Conservation (phyloP, 2,888 invertebrate genomes). For the Chaitophorus viminalis region DNA sequence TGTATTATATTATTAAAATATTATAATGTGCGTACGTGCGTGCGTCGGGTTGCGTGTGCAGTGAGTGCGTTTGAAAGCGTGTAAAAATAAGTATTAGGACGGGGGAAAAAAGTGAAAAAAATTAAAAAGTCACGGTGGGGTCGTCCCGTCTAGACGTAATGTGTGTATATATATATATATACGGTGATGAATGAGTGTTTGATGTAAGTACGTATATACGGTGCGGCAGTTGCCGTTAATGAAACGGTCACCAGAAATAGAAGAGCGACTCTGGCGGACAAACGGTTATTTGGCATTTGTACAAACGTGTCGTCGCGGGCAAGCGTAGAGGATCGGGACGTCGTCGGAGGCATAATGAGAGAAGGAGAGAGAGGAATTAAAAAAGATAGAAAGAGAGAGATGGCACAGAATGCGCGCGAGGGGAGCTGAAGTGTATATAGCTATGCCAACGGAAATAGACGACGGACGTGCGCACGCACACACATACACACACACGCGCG, state of each 20-base stretch:
- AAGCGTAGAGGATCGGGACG: no score
- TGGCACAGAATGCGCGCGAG: neutral
- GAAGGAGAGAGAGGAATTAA: neutral
- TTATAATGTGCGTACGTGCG: neutral
- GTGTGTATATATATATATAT: neutral
- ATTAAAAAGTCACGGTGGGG: slow-evolving; percentile 58
- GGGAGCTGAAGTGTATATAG: neutral
- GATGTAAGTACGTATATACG: neutral
- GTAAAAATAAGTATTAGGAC: slow-evolving; percentile 49
- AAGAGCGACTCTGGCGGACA: slow-evolving; percentile 37
- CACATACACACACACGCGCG: no score
- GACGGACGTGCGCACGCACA: neutral
- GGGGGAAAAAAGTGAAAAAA: slow-evolving; percentile 32
- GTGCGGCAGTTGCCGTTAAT: slow-evolving; percentile 37
- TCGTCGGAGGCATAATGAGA: neutral
- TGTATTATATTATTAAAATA: neutral
- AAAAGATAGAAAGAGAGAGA: neutral
- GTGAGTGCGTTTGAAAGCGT: neutral
- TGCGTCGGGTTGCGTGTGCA: neutral
- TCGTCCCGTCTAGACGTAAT: slow-evolving; percentile 60
- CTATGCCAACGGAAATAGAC: slow-evolving; percentile 49
- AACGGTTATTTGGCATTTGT: slow-evolving; percentile 51
- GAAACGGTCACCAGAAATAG: slow-evolving; percentile 60
- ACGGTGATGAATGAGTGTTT: slow-evolving; percentile 56
- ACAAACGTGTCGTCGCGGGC: neutral